Evolutionary conservation across 1,140 invertebrate genomes (phyloP).

Genomic region (Calephelis virginiensis): DNA sequence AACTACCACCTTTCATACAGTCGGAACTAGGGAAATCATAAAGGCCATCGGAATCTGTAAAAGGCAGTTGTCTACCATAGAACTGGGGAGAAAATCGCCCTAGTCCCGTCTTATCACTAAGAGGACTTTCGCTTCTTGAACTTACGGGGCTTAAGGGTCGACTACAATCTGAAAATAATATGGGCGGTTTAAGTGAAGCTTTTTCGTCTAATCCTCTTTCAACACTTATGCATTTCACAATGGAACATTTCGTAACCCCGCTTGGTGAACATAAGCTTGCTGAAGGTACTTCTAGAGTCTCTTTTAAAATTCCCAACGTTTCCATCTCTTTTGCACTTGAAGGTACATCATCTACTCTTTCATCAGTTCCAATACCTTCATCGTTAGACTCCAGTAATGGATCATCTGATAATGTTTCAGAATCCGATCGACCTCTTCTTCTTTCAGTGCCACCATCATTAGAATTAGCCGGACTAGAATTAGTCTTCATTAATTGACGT

Average conservation of each 20-base stretch:
- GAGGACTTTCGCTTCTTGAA: conserved; percentile 86
- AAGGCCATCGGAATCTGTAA: conserved; percentile 87
- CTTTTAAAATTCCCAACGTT: conserved; percentile 75
- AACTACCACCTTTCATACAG: conserved; percentile 72
- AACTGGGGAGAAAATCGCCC: conserved; percentile 84
- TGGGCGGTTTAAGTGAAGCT: conserved; percentile 80
- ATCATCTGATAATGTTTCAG: conserved; percentile 84
- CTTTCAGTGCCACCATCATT: conserved; percentile 71
- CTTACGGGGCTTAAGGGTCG: conserved; percentile 84
- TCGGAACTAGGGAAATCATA: conserved; percentile 89
- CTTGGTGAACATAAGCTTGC: conserved; percentile 62
- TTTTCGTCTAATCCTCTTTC: conserved; percentile 77
- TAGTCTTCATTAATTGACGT: conserved; percentile 77
- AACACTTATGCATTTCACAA: conserved; percentile 71
- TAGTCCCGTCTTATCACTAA: conserved; percentile 84
- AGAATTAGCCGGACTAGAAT: conserved; percentile 66
- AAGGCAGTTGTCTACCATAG: conserved; percentile 83
- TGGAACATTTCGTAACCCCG: conserved; percentile 69
- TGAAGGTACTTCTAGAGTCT: conserved; percentile 66
- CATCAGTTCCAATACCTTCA: conserved; percentile 85
- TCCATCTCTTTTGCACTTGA: conserved; percentile 84
- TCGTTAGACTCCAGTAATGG: conserved; percentile 84
- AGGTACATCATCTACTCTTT: conserved; percentile 83
- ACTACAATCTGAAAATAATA: conserved; percentile 81
- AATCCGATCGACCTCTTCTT: conserved; percentile 80